Base-by-base conservation (phyloP, 2,888 invertebrate species). In the Polylopha cassiicola region DNA sequence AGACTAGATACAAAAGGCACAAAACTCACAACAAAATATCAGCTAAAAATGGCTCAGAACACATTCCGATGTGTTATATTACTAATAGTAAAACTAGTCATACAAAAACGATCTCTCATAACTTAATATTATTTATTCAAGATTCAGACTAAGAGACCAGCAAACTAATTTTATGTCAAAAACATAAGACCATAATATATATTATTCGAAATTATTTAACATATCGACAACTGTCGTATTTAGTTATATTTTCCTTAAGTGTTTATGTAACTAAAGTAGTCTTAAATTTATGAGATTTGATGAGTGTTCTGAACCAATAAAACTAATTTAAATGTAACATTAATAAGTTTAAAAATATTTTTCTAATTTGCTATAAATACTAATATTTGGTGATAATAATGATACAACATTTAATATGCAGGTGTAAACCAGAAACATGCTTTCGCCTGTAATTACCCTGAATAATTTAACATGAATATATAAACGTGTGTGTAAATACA, bases 1-100 rank as follows among this genome's bases (percentile, higher is more conserved):
- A 66, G 78, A 78, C 78, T 78, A 77, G 77, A 78, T 55, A 63
- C 58, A 48, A 61, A 73, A 75, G 75, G 75, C 76, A 76, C 72
- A 53, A 58, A 67, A 62, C 55, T 65, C 65, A 63, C 64, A 64
- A 68, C 58, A 42, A 53, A 61, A 59, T 51, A 44, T 43, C 34
- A n/a, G n/a, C n/a, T n/a, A n/a, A n/a, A 38, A 24, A 37, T 28
- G 29, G 44, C 43, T 47, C 47, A 48, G 44, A 42, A 46, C 48
- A 38, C 41, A 48, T 47, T 37, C 39, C 44, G 24, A 34, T 18
- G 16, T 17, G 20, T 28, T 41, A 46, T 26, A 42, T 44, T 37
- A 37, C 16, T 22, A 8, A n/a, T n/a, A n/a, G n/a, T n/a, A n/a
- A n/a, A n/a, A n/a, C n/a, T n/a, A n/a, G n/a, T n/a, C n/a, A n/a